Evolutionary conservation across 1,140 invertebrate species (phyloP), one percentile per base, ranked within the genome.

Genomic region (Calycopis cecrops): DNA sequence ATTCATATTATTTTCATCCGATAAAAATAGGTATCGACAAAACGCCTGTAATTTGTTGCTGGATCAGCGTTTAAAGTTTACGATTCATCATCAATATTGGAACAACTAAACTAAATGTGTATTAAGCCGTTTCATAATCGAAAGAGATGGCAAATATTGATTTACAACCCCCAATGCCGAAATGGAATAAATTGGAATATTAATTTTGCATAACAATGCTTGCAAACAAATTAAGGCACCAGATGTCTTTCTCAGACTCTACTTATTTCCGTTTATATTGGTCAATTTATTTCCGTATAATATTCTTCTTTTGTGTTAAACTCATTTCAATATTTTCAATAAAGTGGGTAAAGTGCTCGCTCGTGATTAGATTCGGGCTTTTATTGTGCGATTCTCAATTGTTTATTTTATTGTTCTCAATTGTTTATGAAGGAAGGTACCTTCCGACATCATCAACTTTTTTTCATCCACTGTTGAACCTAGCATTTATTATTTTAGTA

Each of bases 111-210:
- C 6, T 28, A 28, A 28, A 28, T 28, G 6, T 2, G 6, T 28
- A 28, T 28, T 28, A 28, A 6, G 21, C 21, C 21, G 21, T 28
- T 28, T 28, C 21, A 6, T 6, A 28, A 28, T 63, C 56, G 67
- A 71, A 61, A 71, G 67, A 67, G 75, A 79, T 65, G 65, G 68
- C 67, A 73, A 82, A 83, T 85, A 86, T 86, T 84, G 79, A 86
- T 86, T 79, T 79, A 72, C 71, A 71, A 53, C 69, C 72, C 73
- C 69, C 71, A 72, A 83, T 82, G 83, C 79, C 76, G 71, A 77
- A 82, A 79, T 79, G 75, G 81, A 85, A 85, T 85, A 85, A 85
- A 85, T 85, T 85, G 71, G 82, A 86, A 86, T 86, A 86, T 85
- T 86, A 86, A 86, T 86, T 84, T 79, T 67, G 74, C 75, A 79